Base-by-base conservation (phyloP, 2,797 vertebrate genomes). In the Coreius guichenoti region DNA sequence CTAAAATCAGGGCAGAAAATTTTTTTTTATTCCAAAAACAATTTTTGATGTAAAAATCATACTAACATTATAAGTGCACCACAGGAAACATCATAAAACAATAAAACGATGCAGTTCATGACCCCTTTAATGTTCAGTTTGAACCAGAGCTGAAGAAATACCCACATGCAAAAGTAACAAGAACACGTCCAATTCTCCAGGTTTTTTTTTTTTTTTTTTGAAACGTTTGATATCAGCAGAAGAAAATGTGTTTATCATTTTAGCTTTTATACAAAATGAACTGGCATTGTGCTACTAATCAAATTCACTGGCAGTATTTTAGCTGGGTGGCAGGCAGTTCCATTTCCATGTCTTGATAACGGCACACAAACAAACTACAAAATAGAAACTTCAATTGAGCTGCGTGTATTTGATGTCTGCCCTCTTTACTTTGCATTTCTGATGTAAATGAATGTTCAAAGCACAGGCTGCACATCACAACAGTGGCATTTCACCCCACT, bases 381-480 rank as follows among this genome's bases (percentile, higher is more conserved):
- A 65, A 80, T 72, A 79, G 29, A 68, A 80, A 82, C 86, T 80
- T 86, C 79, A 86, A 82, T 65, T 82, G 80, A 82, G 17, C 51
- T 74, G 73, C 56, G 36, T 86, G 75, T 83, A 81, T 88, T 89
- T 89, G 88, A 89, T 88, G 85, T 82, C 81, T 70, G 51, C 63
- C 70, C 67, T 33, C 54, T 83, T 75, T 75, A 16, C 51, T 84
- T 83, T 31, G 67, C 84, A 79, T 88, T 67, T 88, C 82, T 83
- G 80, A 86, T 74, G 86, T 63, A 54, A 88, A 81, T 81, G 85
- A 86, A 67, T 58, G 36, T 87, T 88, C 69, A 89, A 85, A 87
- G 83, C 80, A 26, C 33, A 49, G 63, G 61, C 49, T 74, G 80
- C 56, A 74, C 67, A 82, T 88, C 54, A 49, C 49, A 81, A 82